Conservation (phyloP, 2,888 invertebrate species). For the Dasysyrphus albostriatus region DNA sequence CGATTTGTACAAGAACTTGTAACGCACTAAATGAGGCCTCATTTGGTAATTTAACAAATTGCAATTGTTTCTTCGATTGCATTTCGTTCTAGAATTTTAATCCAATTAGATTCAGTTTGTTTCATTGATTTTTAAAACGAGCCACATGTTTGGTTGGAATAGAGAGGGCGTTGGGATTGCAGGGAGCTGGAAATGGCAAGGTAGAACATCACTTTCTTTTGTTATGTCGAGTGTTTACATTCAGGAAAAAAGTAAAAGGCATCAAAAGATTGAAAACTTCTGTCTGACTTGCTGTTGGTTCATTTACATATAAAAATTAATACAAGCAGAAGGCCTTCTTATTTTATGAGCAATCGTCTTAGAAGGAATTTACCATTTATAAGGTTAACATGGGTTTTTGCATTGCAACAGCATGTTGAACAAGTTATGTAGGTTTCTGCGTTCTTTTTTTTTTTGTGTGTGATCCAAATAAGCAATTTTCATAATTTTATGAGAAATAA, state of each 20-base stretch:
- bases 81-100: slow-evolving; percentile 70
- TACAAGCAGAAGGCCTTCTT: slow-evolving; percentile 35
- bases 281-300: slow-evolving; percentile 13
- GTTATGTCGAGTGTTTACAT: slow-evolving; percentile 52
- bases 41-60: slow-evolving; percentile 66
- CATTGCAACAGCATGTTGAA: slow-evolving; percentile 16
- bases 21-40: slow-evolving; percentile 68
- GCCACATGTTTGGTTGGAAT: neutral
- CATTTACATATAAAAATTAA: slow-evolving; percentile 30
- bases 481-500: neutral
- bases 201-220: slow-evolving; percentile 18
- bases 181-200: neutral
- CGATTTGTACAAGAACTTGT: slow-evolving; percentile 41
- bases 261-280: slow-evolving; percentile 20
- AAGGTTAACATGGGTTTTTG: slow-evolving; percentile 40
- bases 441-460: neutral
- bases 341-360: slow-evolving; percentile 30
- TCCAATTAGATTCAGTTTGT: slow-evolving; percentile 69
- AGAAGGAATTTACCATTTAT: slow-evolving; percentile 32
- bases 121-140: slow-evolving; percentile 61
- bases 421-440: slow-evolving; percentile 5
- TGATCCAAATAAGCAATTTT: neutral
- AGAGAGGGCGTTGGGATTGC: neutral
- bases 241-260: slow-evolving; percentile 30
- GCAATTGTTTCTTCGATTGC: slow-evolving; percentile 73